These are phyloP conservation scores for Limonius californicus DNA, from an alignment of 1,140 invertebrate genomes.

Conservation along the genomic window DNA sequence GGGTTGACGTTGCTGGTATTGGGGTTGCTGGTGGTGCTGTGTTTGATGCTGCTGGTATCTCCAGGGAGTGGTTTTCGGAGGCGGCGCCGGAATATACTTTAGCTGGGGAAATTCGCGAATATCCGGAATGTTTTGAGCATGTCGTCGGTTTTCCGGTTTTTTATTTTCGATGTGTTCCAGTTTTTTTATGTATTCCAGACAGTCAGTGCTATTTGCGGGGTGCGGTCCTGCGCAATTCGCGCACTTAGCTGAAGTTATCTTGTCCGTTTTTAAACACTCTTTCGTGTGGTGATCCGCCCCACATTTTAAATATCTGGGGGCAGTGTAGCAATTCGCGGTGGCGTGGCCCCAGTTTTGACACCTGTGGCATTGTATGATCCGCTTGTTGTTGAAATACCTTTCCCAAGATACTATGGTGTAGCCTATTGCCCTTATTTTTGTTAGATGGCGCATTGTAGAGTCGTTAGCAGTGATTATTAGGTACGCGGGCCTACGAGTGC, in stretches of 20 bases:
- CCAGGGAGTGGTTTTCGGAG: not conserved
- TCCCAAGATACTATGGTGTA: conserved; percentile 33
- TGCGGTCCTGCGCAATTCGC: conserved; percentile 37
- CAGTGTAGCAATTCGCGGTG: conserved; percentile 31
- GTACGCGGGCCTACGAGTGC: not conserved
- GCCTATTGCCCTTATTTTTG: not conserved
- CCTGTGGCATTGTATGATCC: conserved; percentile 34
- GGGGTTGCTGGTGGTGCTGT: no score
- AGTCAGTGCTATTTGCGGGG: conserved; percentile 23
- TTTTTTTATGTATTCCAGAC: conserved; percentile 6
- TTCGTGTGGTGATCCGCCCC: conserved; percentile 28
- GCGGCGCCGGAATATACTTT: not conserved
- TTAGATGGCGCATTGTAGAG: not conserved
- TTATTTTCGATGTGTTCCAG: not conserved
- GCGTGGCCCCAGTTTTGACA: conserved; percentile 43
- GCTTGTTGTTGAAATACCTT: conserved; percentile 27
- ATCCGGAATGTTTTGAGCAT: not conserved
- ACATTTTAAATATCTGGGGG: conserved; percentile 39
- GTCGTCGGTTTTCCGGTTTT: not conserved
- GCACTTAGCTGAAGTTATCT: not conserved
- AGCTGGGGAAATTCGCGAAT: not conserved
- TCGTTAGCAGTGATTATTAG: conserved; percentile 7
- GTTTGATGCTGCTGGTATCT: no score
- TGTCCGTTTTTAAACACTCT: not conserved
- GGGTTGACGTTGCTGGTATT: no score